Percentiles rank a stretch among this genome's conserved stretches.
These are phyloP conservation scores for Oplegnathus fasciatus DNA, from an alignment of 2,113 vertebrate genomes.

Conservation along the genomic window DNA sequence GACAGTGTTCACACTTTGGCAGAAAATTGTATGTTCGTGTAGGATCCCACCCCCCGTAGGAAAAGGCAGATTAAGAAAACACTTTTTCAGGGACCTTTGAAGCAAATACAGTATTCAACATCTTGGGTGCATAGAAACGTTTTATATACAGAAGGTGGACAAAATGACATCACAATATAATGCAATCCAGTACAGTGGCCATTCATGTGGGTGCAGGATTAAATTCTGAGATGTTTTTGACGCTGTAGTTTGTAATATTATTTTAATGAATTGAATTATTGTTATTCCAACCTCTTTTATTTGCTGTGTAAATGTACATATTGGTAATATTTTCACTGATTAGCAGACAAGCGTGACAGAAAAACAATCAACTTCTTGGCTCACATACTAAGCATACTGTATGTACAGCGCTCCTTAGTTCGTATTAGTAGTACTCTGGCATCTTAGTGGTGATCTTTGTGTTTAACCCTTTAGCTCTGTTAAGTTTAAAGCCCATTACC, in stretches of 20 bases:
- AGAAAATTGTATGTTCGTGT: neutral
- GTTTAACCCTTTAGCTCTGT: conserved; percentile 27
- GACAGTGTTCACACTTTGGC: neutral
- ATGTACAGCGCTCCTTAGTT: neutral
- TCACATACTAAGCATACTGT: no score
- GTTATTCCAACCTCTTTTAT: neutral
- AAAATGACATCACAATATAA: neutral
- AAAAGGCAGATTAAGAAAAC: no score
- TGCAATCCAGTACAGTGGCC: neutral
- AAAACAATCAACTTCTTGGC: neutral
- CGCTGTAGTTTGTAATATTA: neutral
- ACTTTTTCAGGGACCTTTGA: no score
- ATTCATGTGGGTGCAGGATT: neutral
- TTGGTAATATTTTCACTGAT: neutral
- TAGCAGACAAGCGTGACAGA: neutral
- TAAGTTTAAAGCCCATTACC: conserved; percentile 54
- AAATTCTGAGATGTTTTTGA: neutral
- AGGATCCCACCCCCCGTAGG: no score
- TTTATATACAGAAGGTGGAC: neutral
- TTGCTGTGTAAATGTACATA: neutral
- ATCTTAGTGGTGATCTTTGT: conserved; percentile 20
- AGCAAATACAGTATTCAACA: no score
- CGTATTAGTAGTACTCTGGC: neutral
- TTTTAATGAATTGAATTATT: neutral
- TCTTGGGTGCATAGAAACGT: neutral